Evolutionary conservation across 2,888 invertebrate genomes (phyloP), one percentile per base, ranked within the genome.

Genomic region (Crepidodera aurea): DNA sequence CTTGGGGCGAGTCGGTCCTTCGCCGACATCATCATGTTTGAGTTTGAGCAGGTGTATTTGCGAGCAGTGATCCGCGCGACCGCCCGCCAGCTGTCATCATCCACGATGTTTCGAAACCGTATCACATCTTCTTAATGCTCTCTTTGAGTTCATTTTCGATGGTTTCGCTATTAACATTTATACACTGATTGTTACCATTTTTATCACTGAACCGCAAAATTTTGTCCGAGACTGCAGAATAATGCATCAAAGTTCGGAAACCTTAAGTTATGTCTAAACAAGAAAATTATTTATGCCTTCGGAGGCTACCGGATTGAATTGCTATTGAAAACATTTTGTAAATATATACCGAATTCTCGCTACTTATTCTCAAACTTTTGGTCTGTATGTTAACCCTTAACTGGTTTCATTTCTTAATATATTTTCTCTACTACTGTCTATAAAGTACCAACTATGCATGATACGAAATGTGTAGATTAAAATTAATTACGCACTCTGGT

Each of bases 1-100:
- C 25, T 22, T 34, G 29, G 37, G 48, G 67, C 59, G 64, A 64
- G 64, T 70, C 63, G 65, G 60, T 63, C 25, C 46, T 46, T 63
- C 37, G 32, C 56, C 39, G 53, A 27, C 40, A 37, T 57, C 59
- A 61, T 62, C 64, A 51, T 64, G 67, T 62, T 69, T 69, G 71
- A 77, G 74, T 78, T 78, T 77, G 78, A 70, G 78, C 79, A 79
- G 79, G 79, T 79, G 79, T 78, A 79, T 78, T 78, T 78, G 76
- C 77, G 69, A 75, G 73, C 75, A 71, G 72, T 70, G 77, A 77
- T 78, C 76, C 77, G 74, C 75, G 75, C 70, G 74, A 72, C 71
- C 78, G 78, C 77, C 74, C 73, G 72, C 77, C 78, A 78, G 76
- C 78, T 78, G 78, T 77, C 77, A 74, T 73, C 69, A 71, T 74